Base-by-base conservation (phyloP, 2,888 invertebrate species). In the Habrosyne pyritoides region DNA sequence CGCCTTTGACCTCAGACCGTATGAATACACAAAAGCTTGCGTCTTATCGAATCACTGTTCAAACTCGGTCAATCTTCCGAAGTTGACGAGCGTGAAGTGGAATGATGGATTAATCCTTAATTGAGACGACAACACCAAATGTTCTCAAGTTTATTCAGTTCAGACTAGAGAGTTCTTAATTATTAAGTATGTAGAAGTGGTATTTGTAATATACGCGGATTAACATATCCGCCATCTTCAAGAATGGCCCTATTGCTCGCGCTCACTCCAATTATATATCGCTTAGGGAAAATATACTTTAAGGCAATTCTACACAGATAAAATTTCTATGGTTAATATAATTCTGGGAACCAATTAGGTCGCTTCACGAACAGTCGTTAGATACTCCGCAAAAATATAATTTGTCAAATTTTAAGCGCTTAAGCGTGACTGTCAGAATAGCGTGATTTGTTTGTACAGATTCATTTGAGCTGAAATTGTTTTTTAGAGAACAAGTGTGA, bases 111-210 rank as follows among this genome's bases (percentile, higher is more conserved):
- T 69, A 70, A 67, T 62, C 55, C 64, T 66, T 76, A 78, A 79
- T 79, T 76, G 68, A 61, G 61, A 62, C 67, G 76, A 76, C 79
- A 79, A 66, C 70, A 64, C 69, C 77, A 77, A 77, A 69, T 77
- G 77, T 65, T 71, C 63, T 66, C 63, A 61, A 73, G 67, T 70
- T 71, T 66, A 61, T 69, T 62, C 62, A 63, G 65, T 67, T 67
- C 53, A 53, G 53, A 53, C 59, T 47, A 56, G 57, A 60, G 46
- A 51, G 53, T 55, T 58, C 54, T 22, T 24, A 64, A 62, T 61
- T 46, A 60, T 26, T 60, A 4, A 46, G 24, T 24, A 14, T 2
- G 1, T 14, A 42, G 36, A 36, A 36, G 36, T 36, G 14, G 36
- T 36, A 36, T 36, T 2, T 33, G 2, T 7, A 7, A n/a, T n/a